phyloP scores from a whole-genome alignment of 2,888 invertebrate genomes.

The Lagria hirta region DNA sequence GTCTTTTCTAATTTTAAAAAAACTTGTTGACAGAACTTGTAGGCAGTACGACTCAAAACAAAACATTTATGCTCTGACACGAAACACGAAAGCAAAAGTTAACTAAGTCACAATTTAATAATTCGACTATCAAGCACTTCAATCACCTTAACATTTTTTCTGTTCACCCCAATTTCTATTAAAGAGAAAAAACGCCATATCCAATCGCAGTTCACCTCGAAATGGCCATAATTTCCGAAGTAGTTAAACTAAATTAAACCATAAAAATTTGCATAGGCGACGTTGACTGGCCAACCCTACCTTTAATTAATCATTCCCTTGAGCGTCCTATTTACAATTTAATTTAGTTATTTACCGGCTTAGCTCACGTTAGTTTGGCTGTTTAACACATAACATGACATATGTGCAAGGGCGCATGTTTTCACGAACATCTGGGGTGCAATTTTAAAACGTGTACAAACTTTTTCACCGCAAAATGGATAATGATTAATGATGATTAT shows the following conservation, averaged over 20 bases:
- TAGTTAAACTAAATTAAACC: constrained; percentile 34
- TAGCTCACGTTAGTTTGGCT: constrained; percentile 33
- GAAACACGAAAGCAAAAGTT: too few species aligned
- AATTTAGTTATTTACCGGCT: constrained; percentile 47
- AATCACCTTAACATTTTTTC: neutral
- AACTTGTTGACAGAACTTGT: too few species aligned
- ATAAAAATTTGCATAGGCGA: constrained; percentile 40
- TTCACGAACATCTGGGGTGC: constrained; percentile 35
- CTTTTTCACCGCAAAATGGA: constrained; percentile 35
- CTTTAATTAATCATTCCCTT: constrained; percentile 43
- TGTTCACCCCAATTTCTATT: neutral
- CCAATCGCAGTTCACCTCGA: constrained; percentile 19
- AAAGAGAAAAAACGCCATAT: constrained; percentile 2
- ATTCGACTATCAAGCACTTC: too few species aligned
- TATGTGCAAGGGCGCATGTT: constrained; percentile 28
- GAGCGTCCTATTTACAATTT: constrained; percentile 41
- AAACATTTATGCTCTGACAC: too few species aligned
- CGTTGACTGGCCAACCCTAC: constrained; percentile 33
- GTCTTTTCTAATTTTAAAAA: too few species aligned
- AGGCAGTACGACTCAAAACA: too few species aligned
- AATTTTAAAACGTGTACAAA: constrained; percentile 28
- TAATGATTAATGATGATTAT: too few species aligned
- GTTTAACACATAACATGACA: constrained; percentile 28
- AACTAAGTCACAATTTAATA: too few species aligned
- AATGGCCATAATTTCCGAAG: constrained; percentile 33